Evolutionary conservation across 2,888 invertebrate genomes (phyloP), one percentile per base, ranked within the genome.

Genomic region (Nasonovia ribisnigri): DNA sequence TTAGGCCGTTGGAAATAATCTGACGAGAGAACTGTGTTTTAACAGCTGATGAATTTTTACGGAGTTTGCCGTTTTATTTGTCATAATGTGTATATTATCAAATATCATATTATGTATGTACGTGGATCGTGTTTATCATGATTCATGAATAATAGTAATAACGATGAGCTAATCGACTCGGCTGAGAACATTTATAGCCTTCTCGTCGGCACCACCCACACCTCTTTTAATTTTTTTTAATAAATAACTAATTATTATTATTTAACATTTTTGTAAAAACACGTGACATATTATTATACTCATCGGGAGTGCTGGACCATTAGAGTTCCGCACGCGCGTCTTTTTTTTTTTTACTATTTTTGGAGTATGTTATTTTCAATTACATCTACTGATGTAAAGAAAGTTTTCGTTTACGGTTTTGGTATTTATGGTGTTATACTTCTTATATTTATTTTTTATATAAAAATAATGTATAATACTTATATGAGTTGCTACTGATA

Each of bases 31-130:
- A 26, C 84, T 13, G 8, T 88, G 88, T 88, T 54, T 88, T 88
- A 88, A 88, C 54, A 88, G 54, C 88, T 88, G 88, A 88, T 42
- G 42, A 88, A 4, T 36, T 88, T 54, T 88, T 3, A 36, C 36
- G 36, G 51, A 88, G 29, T 88, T 51, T 11, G 36, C 36, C 10
- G 88, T 88, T 54, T 54, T 42, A 36, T 77, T 77, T 36, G 36
- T 24, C 36, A 77, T 24, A 20, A 36, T 1, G 36, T 36, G n/a
- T 67, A 16, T 54, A 20, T 20, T 54, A 24, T 54, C 0, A 46
- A 46, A 46, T 46, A 46, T 46, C 46, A 46, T 46, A 46, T 46
- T 1, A 46, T 0, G 54, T 16, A 16, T 51, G 51, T 51, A 51
- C 13, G 54, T 20, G 54, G 20, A 54, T 24, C 5, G 67, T 36